Evolutionary conservation across 2,113 vertebrate species (phyloP).

Genomic region (Sturnira hondurensis): DNA sequence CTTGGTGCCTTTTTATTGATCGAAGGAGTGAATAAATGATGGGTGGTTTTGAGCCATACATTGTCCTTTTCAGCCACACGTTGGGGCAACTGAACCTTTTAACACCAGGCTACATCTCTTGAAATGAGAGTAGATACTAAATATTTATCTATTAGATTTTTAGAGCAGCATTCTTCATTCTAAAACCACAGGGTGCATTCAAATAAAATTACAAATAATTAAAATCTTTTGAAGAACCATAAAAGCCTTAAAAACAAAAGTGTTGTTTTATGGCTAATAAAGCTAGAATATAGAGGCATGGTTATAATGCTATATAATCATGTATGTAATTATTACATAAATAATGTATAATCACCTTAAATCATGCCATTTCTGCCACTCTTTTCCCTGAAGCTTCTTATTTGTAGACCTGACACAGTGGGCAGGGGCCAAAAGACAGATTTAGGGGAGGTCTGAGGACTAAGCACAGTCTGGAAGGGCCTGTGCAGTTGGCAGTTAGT

Average conservation of each 20-base stretch:
- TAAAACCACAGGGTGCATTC: conserved; percentile 69
- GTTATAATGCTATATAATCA: conserved; percentile 64
- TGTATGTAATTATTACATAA: conserved; percentile 73
- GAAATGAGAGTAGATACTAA: conserved; percentile 38
- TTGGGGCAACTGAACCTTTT: not conserved
- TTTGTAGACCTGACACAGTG: conserved; percentile 52
- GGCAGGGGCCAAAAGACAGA: conserved; percentile 2
- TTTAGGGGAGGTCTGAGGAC: conserved; percentile 24
- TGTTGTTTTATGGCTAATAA: conserved; percentile 70
- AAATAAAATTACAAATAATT: conserved; percentile 74
- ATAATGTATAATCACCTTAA: conserved; percentile 75
- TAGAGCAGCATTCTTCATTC: conserved; percentile 52
- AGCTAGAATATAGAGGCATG: conserved; percentile 56
- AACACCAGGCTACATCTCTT: conserved; percentile 16
- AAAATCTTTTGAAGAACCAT: conserved; percentile 62
- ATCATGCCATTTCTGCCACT: conserved; percentile 58
- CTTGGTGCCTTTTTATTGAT: not conserved
- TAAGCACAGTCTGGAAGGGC: conserved; percentile 51
- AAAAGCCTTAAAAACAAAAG: conserved; percentile 62
- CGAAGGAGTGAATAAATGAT: not conserved
- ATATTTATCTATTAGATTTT: conserved; percentile 59
- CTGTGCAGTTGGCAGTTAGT: not conserved
- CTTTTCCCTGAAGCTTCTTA: conserved; percentile 39
- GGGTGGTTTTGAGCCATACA: not conserved
- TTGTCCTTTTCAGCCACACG: not conserved